Conservation (phyloP, 2,797 vertebrate genomes). For the Spea hammondii region DNA sequence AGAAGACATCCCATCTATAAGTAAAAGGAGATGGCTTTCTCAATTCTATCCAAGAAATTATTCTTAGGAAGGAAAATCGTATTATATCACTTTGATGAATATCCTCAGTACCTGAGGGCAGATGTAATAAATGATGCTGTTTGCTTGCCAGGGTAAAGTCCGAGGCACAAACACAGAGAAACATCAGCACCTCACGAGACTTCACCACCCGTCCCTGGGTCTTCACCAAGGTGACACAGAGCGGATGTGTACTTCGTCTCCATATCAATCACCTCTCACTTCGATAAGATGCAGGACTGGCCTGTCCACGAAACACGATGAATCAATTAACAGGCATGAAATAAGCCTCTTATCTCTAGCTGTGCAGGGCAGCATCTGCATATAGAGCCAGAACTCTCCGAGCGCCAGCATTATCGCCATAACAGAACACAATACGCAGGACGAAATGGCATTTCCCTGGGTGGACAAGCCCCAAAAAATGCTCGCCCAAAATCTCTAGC, state of each 20-base stretch:
- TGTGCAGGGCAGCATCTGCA: slow-evolving; percentile 35
- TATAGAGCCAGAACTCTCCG: slow-evolving; percentile 16
- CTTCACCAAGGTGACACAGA: slow-evolving; percentile 38
- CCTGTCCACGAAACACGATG: slow-evolving; percentile 14
- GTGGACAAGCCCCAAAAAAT: slow-evolving; percentile 10
- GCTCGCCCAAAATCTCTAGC: no score
- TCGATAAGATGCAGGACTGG: slow-evolving; percentile 16
- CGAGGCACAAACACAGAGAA: slow-evolving; percentile 6
- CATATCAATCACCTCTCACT: slow-evolving; percentile 28
- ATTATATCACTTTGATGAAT: slow-evolving; percentile 32
- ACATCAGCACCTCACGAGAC: not conserved
- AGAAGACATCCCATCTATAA: slow-evolving; percentile 29
- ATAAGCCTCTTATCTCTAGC: slow-evolving; percentile 48
- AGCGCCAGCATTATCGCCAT: slow-evolving; percentile 10
- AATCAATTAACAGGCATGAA: slow-evolving; percentile 50
- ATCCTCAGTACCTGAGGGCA: not conserved
- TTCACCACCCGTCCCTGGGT: slow-evolving; percentile 17
- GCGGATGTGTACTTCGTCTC: slow-evolving; percentile 7
- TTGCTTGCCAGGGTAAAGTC: not conserved
- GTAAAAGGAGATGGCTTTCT: slow-evolving; percentile 23
- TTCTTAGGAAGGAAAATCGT: slow-evolving; percentile 25
- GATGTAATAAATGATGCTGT: slow-evolving; percentile 18
- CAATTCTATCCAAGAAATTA: slow-evolving; percentile 27
- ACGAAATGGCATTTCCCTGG: slow-evolving; percentile 13
- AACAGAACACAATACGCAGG: slow-evolving; percentile 10